Evolutionary conservation across 2,113 vertebrate species (phyloP).

Genomic region (Tychaedon coryphoeus): DNA sequence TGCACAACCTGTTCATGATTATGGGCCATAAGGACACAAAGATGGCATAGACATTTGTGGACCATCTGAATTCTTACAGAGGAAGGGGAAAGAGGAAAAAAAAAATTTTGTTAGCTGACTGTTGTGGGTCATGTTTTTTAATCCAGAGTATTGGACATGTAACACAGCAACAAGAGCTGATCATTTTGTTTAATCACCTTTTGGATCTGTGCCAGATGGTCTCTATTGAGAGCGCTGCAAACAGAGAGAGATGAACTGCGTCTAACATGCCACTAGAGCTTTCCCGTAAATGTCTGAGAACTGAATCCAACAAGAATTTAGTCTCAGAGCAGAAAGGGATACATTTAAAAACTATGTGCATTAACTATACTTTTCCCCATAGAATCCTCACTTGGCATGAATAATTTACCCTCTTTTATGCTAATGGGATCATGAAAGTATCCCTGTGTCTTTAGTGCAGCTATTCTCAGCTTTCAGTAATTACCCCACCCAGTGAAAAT

Average conservation of each 20-base stretch:
- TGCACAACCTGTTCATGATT: conserved; percentile 88
- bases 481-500: conserved; percentile 91
- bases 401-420: conserved; percentile 99
- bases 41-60: conserved; percentile 80
- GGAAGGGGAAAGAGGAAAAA: not conserved
- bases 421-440: conserved; percentile 99
- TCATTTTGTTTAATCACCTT: conserved; percentile 99
- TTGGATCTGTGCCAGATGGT: conserved; percentile 96
- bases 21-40: conserved; percentile 88
- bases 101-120: conserved; percentile 67
- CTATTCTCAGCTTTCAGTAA: conserved; percentile 96
- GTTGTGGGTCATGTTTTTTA: conserved; percentile 84
- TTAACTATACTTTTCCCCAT: conserved; percentile 99
- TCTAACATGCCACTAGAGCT: conserved; percentile 89
- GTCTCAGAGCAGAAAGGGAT: conserved; percentile 92
- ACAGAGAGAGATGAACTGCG: conserved; percentile 85
- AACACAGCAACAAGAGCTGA: conserved; percentile 91
- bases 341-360: conserved; percentile 99
- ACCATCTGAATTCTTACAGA: conserved; percentile 80
- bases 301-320: conserved; percentile 98
- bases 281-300: conserved; percentile 97
- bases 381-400: conserved; percentile 98
- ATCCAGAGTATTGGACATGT: conserved; percentile 88
- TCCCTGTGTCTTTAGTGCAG: conserved; percentile 88
- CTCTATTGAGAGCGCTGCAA: conserved; percentile 83